Percentiles rank a stretch among this genome's conserved stretches.
Conservation (phyloP, 2,113 vertebrate species). For the Pongo pygmaeus region DNA sequence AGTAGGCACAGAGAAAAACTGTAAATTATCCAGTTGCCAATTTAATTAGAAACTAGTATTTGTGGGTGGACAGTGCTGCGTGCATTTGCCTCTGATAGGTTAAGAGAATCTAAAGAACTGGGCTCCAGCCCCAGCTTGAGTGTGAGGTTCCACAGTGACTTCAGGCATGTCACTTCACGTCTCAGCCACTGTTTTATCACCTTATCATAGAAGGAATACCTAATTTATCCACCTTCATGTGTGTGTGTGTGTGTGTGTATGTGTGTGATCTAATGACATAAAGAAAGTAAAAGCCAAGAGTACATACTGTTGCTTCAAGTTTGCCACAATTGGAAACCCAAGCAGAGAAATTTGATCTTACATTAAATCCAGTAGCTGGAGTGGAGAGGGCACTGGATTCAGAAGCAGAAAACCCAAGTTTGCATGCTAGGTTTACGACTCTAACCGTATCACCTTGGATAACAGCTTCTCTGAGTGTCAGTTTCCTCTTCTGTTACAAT, state of each 20-base stretch:
- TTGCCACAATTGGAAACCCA: background rate
- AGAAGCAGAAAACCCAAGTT: background rate
- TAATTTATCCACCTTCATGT: background rate
- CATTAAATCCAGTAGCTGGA: background rate
- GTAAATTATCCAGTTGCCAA: background rate
- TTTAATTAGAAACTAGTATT: constrained; percentile 13
- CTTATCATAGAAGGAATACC: background rate
- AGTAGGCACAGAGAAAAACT: background rate
- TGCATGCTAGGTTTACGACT: background rate
- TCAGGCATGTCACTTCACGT: background rate
- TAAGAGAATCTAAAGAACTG: background rate
- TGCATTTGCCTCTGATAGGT: background rate
- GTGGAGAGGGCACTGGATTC: background rate
- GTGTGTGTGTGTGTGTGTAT: background rate
- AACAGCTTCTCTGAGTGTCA: background rate
- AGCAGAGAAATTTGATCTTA: background rate
- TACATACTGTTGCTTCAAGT: background rate
- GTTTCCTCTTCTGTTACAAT: background rate
- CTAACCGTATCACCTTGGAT: background rate
- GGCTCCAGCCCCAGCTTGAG: background rate
- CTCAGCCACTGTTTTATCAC: background rate
- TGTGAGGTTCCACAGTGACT: background rate
- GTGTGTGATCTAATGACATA: background rate
- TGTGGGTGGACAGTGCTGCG: background rate
- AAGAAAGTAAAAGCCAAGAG: background rate